Evolutionary conservation across 2,113 vertebrate genomes (phyloP).

Genomic region (Plecturocebus donacophilus): DNA sequence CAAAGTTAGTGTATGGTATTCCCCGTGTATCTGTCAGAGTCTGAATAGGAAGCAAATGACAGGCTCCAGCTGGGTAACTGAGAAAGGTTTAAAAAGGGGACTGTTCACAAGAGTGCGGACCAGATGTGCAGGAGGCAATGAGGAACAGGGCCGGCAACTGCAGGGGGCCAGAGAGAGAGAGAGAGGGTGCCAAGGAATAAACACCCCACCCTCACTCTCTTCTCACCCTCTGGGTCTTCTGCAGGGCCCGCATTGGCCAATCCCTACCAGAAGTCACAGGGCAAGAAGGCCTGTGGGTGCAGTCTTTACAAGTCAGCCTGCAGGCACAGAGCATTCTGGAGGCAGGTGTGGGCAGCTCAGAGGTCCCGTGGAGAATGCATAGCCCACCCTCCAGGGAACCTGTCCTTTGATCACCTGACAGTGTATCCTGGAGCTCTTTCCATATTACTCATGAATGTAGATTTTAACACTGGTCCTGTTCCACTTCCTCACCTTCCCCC

Average conservation of each 20-base stretch:
- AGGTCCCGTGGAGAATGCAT: fast-evolving
- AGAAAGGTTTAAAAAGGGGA: not conserved
- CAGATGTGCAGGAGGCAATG: not conserved
- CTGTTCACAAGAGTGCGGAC: not conserved
- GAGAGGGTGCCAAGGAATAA: not conserved
- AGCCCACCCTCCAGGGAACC: not conserved
- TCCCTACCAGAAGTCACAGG: fast-evolving
- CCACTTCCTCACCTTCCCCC: not conserved
- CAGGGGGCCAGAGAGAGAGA: too few relatives aligned
- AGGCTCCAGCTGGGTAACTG: not conserved
- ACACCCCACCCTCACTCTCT: not conserved
- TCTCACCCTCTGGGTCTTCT: fast-evolving
- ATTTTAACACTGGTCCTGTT: fast-evolving
- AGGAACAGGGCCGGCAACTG: not conserved
- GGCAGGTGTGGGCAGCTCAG: not conserved
- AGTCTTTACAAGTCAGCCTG: not conserved
- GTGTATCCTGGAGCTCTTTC: not conserved
- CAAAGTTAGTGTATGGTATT: not conserved
- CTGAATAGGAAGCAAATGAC: not conserved
- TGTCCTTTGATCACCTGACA: fast-evolving
- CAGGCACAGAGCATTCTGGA: not conserved
- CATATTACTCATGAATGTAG: fast-evolving
- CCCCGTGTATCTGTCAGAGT: not conserved
- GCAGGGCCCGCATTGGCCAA: too few relatives aligned
- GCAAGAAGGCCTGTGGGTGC: not conserved